Evolutionary conservation across 1,140 invertebrate species (phyloP), one percentile per base, ranked within the genome.

Genomic region (Pseudomyrmex gracilis): DNA sequence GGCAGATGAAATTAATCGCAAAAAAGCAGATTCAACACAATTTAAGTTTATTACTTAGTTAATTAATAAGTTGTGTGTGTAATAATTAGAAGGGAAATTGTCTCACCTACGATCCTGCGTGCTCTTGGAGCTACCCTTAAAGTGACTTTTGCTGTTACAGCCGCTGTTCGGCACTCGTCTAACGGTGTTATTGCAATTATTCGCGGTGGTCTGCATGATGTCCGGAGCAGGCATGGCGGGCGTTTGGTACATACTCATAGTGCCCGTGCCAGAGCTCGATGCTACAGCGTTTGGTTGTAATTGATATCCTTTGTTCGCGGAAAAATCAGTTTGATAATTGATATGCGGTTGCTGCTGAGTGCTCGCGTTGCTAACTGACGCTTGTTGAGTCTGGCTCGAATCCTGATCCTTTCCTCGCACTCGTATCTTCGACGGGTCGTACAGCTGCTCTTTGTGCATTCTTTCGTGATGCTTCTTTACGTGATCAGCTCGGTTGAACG

Each of bases 401-500:
- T 34, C 34, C 34, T 34, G 34, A 34, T 34, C 84, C 0, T 89
- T 91, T 77, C 96, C 95, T 74, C 97, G 94, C 85, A 98, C 98
- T 90, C 96, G 96, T 34, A 34, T 34, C 34, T 34, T 34, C 87
- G 97, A 97, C n/a, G 98, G 94, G 85, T 98, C 97, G 91, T 98
- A 98, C 0, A 95, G 95, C 90, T 97, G 96, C 83, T 98, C 98
- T 5, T 97, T 95, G 90, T 98, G 98, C 97, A 98, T 98, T 67
- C 98, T 95, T 53, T 98, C 94, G 91, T 98, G 98, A 92, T 99
- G 98, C 90, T 99, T 99, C 92, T 99, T 99, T 24, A 98, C 98
- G 91, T 99, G 98, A 93, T 99, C 98, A n/a, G 98, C 98, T 51
- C 98, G 95, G 93, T 98, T 98, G 94, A 99, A 99, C 90, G 98